A percentile compares a stretch with the other conserved stretches of the same genome.
Conservation (phyloP, 1,140 invertebrate species). For the Acromyrmex charruanus region DNA sequence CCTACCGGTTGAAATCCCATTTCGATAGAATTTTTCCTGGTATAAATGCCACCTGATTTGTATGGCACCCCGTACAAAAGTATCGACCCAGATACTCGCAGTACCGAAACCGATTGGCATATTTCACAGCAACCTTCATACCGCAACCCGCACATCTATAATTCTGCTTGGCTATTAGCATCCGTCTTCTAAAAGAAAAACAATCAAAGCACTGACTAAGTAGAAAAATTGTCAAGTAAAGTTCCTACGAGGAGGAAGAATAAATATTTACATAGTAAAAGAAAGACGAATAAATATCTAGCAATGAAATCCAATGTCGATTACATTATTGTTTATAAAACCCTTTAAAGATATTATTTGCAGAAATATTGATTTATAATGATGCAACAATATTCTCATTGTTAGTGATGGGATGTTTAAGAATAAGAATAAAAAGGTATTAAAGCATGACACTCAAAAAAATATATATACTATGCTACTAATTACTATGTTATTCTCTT, state of each 20-base stretch:
- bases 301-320: background rate
- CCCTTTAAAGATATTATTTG: background rate
- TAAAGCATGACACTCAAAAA: background rate
- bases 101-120: slow-evolving; percentile 91
- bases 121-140: slow-evolving; percentile 91
- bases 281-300: background rate
- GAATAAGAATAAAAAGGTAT: background rate
- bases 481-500: background rate
- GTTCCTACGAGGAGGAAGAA: background rate
- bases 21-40: slow-evolving; percentile 90
- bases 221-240: background rate
- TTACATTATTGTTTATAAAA: background rate
- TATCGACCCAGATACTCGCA: slow-evolving; percentile 95
- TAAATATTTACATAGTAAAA: background rate
- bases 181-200: slow-evolving; percentile 88
- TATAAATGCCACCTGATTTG: slow-evolving; percentile 91
- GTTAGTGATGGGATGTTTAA: background rate
- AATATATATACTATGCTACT: background rate
- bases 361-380: background rate
- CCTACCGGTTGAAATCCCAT: slow-evolving; percentile 89
- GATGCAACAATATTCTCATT: background rate
- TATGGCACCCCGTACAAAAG: slow-evolving; percentile 96
- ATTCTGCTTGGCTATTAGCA: slow-evolving; percentile 92
- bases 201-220: slow-evolving; percentile 18
- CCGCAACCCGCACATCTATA: slow-evolving; percentile 95